Percentiles rank a stretch among this genome's conserved stretches.
These are phyloP conservation scores for Falco berigora DNA, from an alignment of 2,797 vertebrate genomes.

Conservation along the genomic window DNA sequence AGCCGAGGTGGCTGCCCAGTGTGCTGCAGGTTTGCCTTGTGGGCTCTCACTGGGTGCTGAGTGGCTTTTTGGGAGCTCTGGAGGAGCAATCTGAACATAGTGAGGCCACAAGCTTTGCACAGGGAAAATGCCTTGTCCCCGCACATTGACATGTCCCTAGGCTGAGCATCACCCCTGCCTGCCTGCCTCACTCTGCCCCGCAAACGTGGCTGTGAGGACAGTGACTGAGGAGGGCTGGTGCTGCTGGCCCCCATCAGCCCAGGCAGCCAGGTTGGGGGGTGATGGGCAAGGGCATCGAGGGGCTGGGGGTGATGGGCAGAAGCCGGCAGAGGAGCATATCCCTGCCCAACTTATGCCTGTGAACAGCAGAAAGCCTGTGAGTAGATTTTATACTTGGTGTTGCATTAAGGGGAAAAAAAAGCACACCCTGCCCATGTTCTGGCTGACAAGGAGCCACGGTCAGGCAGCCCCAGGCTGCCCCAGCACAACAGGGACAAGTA, in stretches of 20 bases:
- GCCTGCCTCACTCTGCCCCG: neutral
- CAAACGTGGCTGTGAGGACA: neutral
- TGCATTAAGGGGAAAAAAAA: neutral
- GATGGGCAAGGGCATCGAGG: neutral
- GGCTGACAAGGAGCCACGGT: rapidly evolving
- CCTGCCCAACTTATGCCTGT: neutral
- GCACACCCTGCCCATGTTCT: neutral
- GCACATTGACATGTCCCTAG: rapidly evolving
- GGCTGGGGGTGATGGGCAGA: neutral
- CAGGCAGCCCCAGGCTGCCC: neutral
- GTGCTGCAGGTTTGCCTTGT: neutral
- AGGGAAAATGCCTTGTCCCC: neutral
- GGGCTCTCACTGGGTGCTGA: neutral
- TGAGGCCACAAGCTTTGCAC: neutral
- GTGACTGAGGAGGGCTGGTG: neutral
- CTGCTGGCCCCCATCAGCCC: neutral
- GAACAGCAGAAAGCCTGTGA: neutral
- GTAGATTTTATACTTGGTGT: neutral
- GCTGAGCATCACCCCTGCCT: neutral
- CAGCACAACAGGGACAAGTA: neutral
- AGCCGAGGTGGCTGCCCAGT: rapidly evolving
- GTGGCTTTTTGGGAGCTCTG: neutral
- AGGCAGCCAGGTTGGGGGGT: neutral
- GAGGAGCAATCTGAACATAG: neutral
- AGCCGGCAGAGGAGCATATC: neutral